Conservation (phyloP, 2,888 invertebrate species). For the Agrenia bidenticulata region DNA sequence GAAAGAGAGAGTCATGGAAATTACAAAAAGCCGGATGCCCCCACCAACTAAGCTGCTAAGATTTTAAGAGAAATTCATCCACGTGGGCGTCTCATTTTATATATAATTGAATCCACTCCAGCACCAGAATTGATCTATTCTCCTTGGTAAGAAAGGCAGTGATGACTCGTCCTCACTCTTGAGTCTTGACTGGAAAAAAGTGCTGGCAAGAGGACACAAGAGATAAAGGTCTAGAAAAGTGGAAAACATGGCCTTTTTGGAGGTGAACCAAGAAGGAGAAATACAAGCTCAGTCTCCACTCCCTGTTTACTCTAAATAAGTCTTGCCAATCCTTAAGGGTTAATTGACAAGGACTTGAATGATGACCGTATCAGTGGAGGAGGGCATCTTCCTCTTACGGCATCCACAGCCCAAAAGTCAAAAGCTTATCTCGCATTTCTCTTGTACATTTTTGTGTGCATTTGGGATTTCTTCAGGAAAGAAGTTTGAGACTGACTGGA, state of each 20-base stretch:
- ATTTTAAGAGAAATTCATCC: too few species aligned
- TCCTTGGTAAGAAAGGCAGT: too few species aligned
- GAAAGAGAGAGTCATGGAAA: too few species aligned
- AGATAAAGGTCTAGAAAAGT: slow-evolving; percentile 5
- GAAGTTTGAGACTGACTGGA: too few species aligned
- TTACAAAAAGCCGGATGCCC: too few species aligned
- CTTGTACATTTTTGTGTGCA: not conserved
- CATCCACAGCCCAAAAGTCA: not conserved
- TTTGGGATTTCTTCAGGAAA: too few species aligned
- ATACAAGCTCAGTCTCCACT: not conserved
- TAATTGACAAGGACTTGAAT: slow-evolving; percentile 20
- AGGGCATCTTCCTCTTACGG: not conserved
- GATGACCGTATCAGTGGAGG: slow-evolving; percentile 1
- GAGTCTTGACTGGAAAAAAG: slow-evolving; percentile 3
- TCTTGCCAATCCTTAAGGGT: slow-evolving; percentile 16
- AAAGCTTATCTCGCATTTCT: not conserved
- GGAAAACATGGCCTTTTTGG: not conserved
- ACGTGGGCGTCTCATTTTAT: not conserved
- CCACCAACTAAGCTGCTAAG: too few species aligned
- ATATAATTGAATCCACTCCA: too few species aligned
- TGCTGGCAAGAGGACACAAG: slow-evolving; percentile 12
- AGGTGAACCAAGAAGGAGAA: slow-evolving; percentile 17
- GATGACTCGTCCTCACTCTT: too few species aligned
- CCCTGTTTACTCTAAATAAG: not conserved
- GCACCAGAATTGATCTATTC: too few species aligned